Conservation (phyloP, 23 tunicate genomes). For the Oikopleura albicans region DNA sequence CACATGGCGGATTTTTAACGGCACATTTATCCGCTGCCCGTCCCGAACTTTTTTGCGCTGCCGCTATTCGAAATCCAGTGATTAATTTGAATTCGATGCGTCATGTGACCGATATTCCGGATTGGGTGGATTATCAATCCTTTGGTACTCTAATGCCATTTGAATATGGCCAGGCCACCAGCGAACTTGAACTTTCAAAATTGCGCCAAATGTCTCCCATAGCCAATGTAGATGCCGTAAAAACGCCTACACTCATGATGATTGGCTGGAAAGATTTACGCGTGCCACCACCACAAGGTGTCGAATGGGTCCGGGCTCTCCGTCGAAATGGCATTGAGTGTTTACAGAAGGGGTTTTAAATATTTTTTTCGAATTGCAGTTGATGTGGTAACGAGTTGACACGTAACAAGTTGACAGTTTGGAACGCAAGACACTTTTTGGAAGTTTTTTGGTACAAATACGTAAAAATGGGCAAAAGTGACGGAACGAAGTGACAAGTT, state of each 20-base stretch:
- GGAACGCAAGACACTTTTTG: too few relatives aligned
- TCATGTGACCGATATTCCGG: conserved; percentile 36
- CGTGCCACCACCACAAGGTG: conserved; percentile 53
- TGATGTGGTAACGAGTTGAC: too few relatives aligned
- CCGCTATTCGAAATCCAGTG: conserved; percentile 52
- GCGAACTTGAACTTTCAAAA: not conserved
- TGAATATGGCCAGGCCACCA: conserved; percentile 13
- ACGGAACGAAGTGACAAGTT: too few relatives aligned
- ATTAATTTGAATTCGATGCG: conserved; percentile 30
- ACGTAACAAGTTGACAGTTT: too few relatives aligned
- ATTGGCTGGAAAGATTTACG: conserved; percentile 36
- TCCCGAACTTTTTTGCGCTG: conserved; percentile 58
- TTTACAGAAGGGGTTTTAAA: too few relatives aligned
- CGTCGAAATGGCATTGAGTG: conserved; percentile 26
- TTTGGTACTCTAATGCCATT: conserved; percentile 17
- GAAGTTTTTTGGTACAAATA: too few relatives aligned
- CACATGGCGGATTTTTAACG: conserved; percentile 80
- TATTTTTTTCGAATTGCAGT: too few relatives aligned
- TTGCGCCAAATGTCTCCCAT: conserved; percentile 46
- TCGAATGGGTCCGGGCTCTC: conserved; percentile 26
- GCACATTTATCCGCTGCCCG: conserved; percentile 52
- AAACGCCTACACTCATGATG: conserved; percentile 44
- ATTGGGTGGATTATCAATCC: conserved; percentile 40
- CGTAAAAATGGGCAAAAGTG: too few relatives aligned
- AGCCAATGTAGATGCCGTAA: conserved; percentile 21